Base-by-base conservation (phyloP, 2,113 vertebrate genomes). In the Salminus brasiliensis region DNA sequence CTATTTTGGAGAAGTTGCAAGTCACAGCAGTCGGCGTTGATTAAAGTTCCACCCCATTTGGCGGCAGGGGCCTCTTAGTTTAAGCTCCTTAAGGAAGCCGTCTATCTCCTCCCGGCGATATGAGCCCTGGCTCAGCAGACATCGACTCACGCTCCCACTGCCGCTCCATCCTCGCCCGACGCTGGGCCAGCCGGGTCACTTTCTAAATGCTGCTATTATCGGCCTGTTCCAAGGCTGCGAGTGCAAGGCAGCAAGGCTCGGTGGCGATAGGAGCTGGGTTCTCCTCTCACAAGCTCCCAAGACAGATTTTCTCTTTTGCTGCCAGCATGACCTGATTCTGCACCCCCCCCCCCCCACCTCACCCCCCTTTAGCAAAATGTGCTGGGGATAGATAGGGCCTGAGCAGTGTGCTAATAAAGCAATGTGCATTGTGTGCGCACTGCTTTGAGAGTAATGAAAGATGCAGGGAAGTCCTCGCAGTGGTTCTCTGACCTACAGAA, bases 1-100 rank as follows among this genome's bases (percentile, higher is more conserved):
- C 79, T 83, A 72, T 88, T 88, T 72, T 83, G 79, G 53, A 71
- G 72, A 69, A 85, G 80, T 85, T 41, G 79, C 72, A 72, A 84
- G 73, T 84, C 75, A 60, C 79, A 83, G 86, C 87, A 79, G 66
- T 55, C 69, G 68, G 63, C 63, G 77, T 65, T 59, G 74, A 74
- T 71, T 75, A 76, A 81, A 76, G 75, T 81, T 80, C 63, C 67
- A 47, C 45, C 53, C 41, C 27, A 47, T 75, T 82, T 78, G 72
- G 63, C 45, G 29, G 60, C 27, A 63, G 68, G 76, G 55, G 36
- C 74, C 55, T 83, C 80, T 83, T 75, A 70, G 65, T 72, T 36
- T 85, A 85, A 83, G 81, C 83, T 88, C 72, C 74, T 86, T 72
- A 74, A 60, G 79, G 70, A 81, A 83, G 73, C 43, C 29, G 32